Percentiles rank a stretch among this genome's conserved stretches.
Conservation (phyloP, 2,888 invertebrate genomes). For the Chrysina gloriosa region DNA sequence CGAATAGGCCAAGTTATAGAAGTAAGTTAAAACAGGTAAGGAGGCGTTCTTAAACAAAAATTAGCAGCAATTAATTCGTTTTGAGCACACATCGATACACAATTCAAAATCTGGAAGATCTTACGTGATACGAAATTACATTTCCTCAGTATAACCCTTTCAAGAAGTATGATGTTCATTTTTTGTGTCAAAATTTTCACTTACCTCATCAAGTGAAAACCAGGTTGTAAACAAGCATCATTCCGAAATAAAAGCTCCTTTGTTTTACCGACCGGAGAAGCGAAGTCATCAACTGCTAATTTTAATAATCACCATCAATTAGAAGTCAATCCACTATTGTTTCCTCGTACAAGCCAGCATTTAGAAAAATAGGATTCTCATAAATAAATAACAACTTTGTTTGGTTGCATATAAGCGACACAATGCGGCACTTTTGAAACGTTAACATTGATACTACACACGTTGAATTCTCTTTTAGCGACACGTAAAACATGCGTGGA, state of each 20-base stretch:
- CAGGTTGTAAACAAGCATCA: neutral
- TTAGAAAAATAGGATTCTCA: slow-evolving; percentile 8
- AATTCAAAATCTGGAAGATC: too few relatives aligned
- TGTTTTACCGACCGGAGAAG: neutral
- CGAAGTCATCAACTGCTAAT: neutral
- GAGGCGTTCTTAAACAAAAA: too few relatives aligned
- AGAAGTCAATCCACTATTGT: slow-evolving; percentile 1
- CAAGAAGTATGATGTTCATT: neutral
- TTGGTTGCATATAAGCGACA: neutral
- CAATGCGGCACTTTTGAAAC: neutral
- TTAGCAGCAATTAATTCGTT: too few relatives aligned
- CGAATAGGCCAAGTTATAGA: too few relatives aligned
- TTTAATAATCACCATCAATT: slow-evolving; percentile 6
- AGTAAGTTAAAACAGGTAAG: too few relatives aligned
- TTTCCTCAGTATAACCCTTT: too few relatives aligned
- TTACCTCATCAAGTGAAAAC: neutral
- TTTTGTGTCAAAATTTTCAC: too few relatives aligned
- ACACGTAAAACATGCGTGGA: neutral
- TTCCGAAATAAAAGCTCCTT: neutral
- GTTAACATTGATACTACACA: slow-evolving; percentile 8
- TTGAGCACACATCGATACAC: too few relatives aligned
- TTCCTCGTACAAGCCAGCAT: neutral
- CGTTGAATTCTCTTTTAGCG: neutral
- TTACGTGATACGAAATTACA: too few relatives aligned
- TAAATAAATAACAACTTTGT: neutral